Base-by-base conservation (phyloP, 2,888 invertebrate species). In the Acanthosepion pharaonis region DNA sequence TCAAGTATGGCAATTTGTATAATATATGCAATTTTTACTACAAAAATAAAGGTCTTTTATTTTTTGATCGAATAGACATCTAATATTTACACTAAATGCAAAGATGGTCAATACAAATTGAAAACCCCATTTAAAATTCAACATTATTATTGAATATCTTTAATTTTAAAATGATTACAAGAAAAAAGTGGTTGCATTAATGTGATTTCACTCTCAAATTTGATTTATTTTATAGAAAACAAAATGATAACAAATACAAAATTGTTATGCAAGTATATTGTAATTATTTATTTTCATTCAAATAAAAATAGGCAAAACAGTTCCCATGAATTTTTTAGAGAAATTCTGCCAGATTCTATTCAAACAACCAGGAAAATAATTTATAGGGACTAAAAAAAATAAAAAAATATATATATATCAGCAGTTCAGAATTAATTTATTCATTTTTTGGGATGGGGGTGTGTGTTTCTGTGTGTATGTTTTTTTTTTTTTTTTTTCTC, bases 231-330 rank as follows among this genome's bases (percentile, higher is more conserved):
- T 59, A 59, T 59, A 59, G 23, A 59, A 59, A 59, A 59, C 59
- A 59, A 59, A 59, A 59, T 59, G 59, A 59, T 59, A 59, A 78
- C 78, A 78, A 78, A 78, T 78, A n/a, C n/a, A 78, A 78, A 78
- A 78, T 78, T n/a, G 33, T 78, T 78, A 78, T n/a, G 78, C 3
- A 59, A 59, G 23, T 59, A 59, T 59, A 59, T 59, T 59, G 20
- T 59, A 59, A 59, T 59, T 59, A 78, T 78, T 78, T 78, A 78
- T 78, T 78, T 78, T n/a, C 78, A 78, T 78, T n/a, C 78, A 78
- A 78, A 78, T 78, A 78, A n/a, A 78, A 59, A 59, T 59, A 59
- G 59, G 59, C 18, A 78, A 78, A 78, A 78, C 9, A n/a, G n/a
- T n/a, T 78, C n/a, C 33, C 78, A 59, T 23, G 20, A 23, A 59